Conservation (phyloP, 2,113 vertebrate genomes). For the Ibidorhyncha struthersii region DNA sequence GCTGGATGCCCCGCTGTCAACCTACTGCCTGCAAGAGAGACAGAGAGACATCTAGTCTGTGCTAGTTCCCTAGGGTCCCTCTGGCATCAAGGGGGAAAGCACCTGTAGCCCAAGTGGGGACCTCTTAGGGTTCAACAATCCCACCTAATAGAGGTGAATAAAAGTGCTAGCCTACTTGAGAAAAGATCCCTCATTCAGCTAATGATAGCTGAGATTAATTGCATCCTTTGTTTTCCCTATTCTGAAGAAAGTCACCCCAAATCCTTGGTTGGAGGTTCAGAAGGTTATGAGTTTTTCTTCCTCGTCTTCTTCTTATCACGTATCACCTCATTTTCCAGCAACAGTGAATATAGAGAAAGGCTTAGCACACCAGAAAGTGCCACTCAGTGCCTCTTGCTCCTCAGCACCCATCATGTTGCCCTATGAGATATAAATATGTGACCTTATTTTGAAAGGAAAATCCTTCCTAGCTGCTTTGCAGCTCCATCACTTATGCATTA, state of each 20-base stretch:
- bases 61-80: background rate
- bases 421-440: conserved; percentile 49
- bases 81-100: background rate
- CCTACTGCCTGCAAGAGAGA: background rate
- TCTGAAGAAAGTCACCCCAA: background rate
- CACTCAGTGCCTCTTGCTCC: background rate
- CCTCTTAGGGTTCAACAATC: background rate
- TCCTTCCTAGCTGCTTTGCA: conserved; percentile 31
- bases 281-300: background rate
- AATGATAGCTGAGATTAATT: background rate
- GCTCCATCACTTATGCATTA: conserved; percentile 51
- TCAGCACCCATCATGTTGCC: background rate
- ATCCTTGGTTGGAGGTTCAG: background rate
- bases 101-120: background rate
- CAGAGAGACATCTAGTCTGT: background rate
- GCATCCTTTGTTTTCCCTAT: background rate
- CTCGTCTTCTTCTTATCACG: background rate
- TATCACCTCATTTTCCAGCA: background rate
- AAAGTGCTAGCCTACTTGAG: background rate
- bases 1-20: background rate
- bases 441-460: conserved; percentile 63
- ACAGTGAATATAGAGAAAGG: background rate
- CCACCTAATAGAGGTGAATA: background rate
- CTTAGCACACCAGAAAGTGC: background rate
- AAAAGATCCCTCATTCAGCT: background rate